Base-by-base conservation (phyloP, 2,113 vertebrate genomes). In the Solea solea region DNA sequence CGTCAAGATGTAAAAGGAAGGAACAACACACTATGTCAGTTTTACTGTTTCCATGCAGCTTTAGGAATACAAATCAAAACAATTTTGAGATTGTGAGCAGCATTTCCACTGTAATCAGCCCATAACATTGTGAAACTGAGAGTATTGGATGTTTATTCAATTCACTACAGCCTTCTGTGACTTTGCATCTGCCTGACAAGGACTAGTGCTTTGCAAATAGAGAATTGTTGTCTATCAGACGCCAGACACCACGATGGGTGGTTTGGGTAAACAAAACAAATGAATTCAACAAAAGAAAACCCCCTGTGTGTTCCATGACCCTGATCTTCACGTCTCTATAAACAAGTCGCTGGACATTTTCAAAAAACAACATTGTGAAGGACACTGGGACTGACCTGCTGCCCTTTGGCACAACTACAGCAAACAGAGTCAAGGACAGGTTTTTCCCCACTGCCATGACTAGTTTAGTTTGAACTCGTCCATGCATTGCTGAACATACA, bases 161-260 rank as follows among this genome's bases (percentile, higher is more conserved):
- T 51, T 39, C 14, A 12, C 53, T 39, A 8, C 51, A 49, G 50
- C 15, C 44, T 60, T 8, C 34, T 53, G 13, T 53, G 44, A 4
- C 40, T 8, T 4, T 13, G 28, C 8, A 7, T 49, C 28, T 41
- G 42, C 15, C 49, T n/a, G 11, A 44, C 10, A 67, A 55, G 10
- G 25, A 62, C 12, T 7, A 34, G 16, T 46, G 11, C n/a, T 14
- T 9, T 48, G 42, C 4, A 1, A 14, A 49, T 21, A 14, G 25
- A 69, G 46, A 49, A 13, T 13, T 45, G 44, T 13, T 42, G 21
- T 66, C 13, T 28, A 21, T 67, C 52, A 54, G 52, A 66, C 11
- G 41, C 11, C 41, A 39, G 15, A 39, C 9, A 39, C 9, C n/a
- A 8, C 13, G 12, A 14, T 48, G 14, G 14, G 16, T 27, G 9